Conservation (phyloP, 2,888 invertebrate species). For the Hydrotaea diabolus region DNA sequence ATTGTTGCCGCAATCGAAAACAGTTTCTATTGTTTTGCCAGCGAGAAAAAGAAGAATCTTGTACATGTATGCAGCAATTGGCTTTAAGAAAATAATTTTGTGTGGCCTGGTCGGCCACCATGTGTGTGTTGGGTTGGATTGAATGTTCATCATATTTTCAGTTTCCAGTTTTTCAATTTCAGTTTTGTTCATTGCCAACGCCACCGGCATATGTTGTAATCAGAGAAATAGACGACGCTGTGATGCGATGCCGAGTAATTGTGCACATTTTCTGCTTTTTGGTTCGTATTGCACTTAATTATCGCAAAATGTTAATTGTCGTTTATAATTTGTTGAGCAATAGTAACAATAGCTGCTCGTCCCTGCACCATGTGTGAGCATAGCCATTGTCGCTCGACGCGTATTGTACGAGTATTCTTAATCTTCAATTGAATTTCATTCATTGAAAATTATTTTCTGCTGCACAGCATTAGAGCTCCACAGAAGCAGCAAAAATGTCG, state of each 20-base stretch:
- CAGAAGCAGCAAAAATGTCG: constrained; percentile 25
- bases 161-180: constrained; percentile 37
- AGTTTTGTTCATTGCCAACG: constrained; percentile 57
- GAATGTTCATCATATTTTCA: constrained; percentile 13
- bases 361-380: constrained; percentile 15
- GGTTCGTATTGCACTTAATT: constrained; percentile 62
- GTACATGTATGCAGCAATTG: not conserved
- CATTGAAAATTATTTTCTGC: constrained; percentile 40
- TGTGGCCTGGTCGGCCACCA: constrained; percentile 27
- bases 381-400: not conserved
- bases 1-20: constrained; percentile 47
- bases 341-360: constrained; percentile 38
- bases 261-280: not conserved
- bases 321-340: constrained; percentile 64
- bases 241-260: not conserved
- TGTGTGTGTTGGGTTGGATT: no score
- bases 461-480: not conserved
- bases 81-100: constrained; percentile 21
- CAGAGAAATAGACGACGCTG: constrained; percentile 16
- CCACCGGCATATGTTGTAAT: constrained; percentile 55
- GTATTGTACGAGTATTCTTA: not conserved
- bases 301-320: constrained; percentile 69
- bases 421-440: constrained; percentile 58
- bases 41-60: not conserved
- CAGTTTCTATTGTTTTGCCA: constrained; percentile 57